Evolutionary conservation across 2,113 vertebrate genomes (phyloP).

Genomic region (Atherinomorus stipes): DNA sequence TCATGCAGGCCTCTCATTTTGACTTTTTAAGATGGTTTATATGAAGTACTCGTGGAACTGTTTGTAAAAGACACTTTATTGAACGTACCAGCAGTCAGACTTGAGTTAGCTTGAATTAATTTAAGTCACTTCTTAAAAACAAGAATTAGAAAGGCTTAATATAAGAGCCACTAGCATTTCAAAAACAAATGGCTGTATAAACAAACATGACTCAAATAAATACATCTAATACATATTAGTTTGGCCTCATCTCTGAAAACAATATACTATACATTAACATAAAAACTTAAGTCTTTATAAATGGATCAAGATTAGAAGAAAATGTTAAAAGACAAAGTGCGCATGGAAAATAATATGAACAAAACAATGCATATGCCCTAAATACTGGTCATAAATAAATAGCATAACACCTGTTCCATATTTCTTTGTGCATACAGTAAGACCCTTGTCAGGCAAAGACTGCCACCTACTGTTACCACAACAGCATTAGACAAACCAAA

Average conservation of each 20-base stretch:
- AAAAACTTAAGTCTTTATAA: constrained; percentile 63
- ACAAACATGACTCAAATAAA: constrained; percentile 76
- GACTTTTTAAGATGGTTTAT: background rate
- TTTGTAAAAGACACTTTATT: constrained; percentile 78
- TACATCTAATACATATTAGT: constrained; percentile 76
- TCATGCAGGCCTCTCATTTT: constrained; percentile 10
- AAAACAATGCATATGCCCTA: constrained; percentile 54
- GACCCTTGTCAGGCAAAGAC: constrained; percentile 21
- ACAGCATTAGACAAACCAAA: constrained; percentile 50
- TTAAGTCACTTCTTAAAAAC: constrained; percentile 74
- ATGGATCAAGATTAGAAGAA: constrained; percentile 52
- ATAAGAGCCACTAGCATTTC: constrained; percentile 68
- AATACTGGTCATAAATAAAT: constrained; percentile 67
- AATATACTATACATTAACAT: constrained; percentile 68
- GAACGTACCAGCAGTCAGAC: constrained; percentile 72
- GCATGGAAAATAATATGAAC: constrained; percentile 47
- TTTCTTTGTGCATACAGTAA: constrained; percentile 50
- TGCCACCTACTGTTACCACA: constrained; percentile 61
- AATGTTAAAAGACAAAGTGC: constrained; percentile 68
- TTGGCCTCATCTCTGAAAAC: constrained; percentile 73
- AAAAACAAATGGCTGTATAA: constrained; percentile 65
- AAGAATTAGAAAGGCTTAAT: constrained; percentile 65
- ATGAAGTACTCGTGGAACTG: background rate
- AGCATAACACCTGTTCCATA: constrained; percentile 47
- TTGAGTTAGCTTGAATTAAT: constrained; percentile 70